Evolutionary conservation across 2,888 invertebrate genomes (phyloP).

Genomic region (Rhaphigaster nebulosa): DNA sequence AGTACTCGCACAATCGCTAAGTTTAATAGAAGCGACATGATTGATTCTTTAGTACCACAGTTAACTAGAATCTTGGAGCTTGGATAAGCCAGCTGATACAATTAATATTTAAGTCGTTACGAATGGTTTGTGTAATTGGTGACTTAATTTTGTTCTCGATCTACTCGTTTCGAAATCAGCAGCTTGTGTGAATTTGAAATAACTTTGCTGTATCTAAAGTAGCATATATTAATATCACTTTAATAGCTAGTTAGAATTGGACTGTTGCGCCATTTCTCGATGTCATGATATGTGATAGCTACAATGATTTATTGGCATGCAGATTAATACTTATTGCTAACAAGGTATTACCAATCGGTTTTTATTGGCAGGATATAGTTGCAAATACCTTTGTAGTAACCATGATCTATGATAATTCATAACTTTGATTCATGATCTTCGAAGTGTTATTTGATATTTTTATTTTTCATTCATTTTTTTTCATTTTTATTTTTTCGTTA

Average conservation of each 20-base stretch:
- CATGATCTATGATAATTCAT: background rate
- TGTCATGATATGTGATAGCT: background rate
- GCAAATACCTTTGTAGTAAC: background rate
- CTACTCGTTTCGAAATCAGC: background rate
- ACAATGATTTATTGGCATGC: background rate
- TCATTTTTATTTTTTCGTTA: too few species aligned
- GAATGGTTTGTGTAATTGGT: too few species aligned
- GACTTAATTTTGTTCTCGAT: background rate
- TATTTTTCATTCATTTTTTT: too few species aligned
- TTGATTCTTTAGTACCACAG: too few species aligned
- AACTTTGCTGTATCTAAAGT: background rate
- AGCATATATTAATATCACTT: background rate
- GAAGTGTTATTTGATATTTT: too few species aligned
- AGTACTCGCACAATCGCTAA: too few species aligned
- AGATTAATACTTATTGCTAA: background rate
- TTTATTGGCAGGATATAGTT: background rate
- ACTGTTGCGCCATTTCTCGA: background rate
- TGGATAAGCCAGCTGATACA: too few species aligned
- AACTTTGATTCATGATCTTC: too few species aligned
- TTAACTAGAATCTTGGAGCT: too few species aligned
- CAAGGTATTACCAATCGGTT: background rate
- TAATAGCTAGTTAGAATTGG: background rate
- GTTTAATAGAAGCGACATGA: too few species aligned
- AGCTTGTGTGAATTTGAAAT: background rate
- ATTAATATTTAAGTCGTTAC: too few species aligned